Base-by-base conservation (phyloP, 92 coral and sea anemone genomes). In the Diadumene lineata region DNA sequence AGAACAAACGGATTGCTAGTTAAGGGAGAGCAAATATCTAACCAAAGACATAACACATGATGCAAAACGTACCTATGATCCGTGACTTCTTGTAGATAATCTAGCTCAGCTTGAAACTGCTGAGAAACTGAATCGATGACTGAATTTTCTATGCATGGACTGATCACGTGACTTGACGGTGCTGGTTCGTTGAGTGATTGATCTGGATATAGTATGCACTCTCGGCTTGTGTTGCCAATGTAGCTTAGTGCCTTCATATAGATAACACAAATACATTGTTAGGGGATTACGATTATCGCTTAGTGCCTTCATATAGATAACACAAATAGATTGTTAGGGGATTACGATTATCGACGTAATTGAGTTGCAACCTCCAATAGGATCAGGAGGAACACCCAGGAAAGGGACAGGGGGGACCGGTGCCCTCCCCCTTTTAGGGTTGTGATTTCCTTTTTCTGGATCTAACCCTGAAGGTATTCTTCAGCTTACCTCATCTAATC, bases 151-250 rank as follows among this genome's bases (percentile, higher is more conserved):
- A 94, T 88, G 66, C 71, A 79, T 57, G 69, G 72, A 55, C 75
- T 71, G 78, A 91, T 55, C 60, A 74, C 78, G 72, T 94, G 84
- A 18, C 94, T 90, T 19, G 90, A 50, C 34, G 97, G 97, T n/a
- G 94, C 87, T 15, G 98, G 98, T 76, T 94, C 97, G 70, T 94
- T 94, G n/a, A 94, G 91, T 31, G 96, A 69, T 80, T 83, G 90
- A 84, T 94, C 97, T 64, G 98, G 94, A 69, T 78, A 86, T 64
- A 94, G 62, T 65, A 94, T 62, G 76, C 98, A 94, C 80, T 94
- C 98, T 16, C 84, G 93, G 76, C 98, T 94, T 17, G 93, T 80
- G 64, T 81, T 74, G 57, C 98, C 98, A 60, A 94, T 92, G 69
- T 76, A 64, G 26, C 80, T 82, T 34, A 94, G 73, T 23, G 91